Base-by-base conservation (phyloP, 1,140 invertebrate genomes). In the Drosophila hydei region DNA sequence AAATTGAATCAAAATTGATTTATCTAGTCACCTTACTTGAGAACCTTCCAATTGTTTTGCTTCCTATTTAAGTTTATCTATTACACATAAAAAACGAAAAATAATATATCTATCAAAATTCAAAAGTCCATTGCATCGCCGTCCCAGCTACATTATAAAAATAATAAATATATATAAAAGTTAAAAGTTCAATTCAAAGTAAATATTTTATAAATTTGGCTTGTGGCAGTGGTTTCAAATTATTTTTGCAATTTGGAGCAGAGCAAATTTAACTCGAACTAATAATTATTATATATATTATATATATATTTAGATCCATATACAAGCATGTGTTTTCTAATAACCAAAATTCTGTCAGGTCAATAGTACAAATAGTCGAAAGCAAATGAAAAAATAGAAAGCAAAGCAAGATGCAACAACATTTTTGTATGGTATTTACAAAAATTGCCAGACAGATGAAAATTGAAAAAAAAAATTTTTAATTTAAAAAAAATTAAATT, bases 341-440 rank as follows among this genome's bases (percentile, higher is more conserved):
- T 72, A 79, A 30, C 45, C 45, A 68, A 77, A 76, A 68, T 59
- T 60, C 72, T 11, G 74, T 79, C 76, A 81, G 78, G 64, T 76
- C 61, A 63, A 87, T 52, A 72, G 83, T 81, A 88, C 83, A 87
- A 87, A 85, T 64, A 80, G 60, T 65, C 47, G 47, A 87, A 80
- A 71, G 48, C 48, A 48, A 72, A 67, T 61, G 43, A 52, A 68
- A 59, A 59, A 68, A 79, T 51, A 7, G 19, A 25, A 48, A 58
- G 21, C 19, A 50, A 54, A 54, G 59, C 47, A 40, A 68, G 68
- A n/a, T n/a, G 47, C 27, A 59, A 69, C 40, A 75, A 65, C 21
- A 64, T 54, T 88, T 88, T 88, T 78, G 60, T 80, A 87, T 50
- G 74, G 42, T 70, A 75, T 87, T 88, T 87, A 87, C 75, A 87